Evolutionary conservation across 2,888 invertebrate species (phyloP).

Genomic region (Heterodera filipjevi): DNA sequence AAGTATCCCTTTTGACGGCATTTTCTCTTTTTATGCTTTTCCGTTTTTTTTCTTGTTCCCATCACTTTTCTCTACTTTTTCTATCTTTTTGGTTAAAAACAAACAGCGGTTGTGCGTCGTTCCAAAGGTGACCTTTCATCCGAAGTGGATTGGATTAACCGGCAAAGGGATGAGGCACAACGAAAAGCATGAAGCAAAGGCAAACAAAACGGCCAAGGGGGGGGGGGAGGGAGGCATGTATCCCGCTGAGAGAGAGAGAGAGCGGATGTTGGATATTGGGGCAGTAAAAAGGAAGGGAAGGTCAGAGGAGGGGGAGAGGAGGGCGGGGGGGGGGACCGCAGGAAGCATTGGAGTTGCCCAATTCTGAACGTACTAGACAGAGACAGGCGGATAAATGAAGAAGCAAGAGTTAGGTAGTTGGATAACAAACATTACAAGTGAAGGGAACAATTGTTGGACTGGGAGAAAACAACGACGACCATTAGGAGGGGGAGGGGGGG

Average conservation of each 20-base stretch:
- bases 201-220: not conserved
- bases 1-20: not conserved
- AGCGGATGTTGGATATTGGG: not conserved
- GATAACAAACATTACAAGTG: no score
- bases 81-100: slow-evolving; percentile 7
- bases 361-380: not conserved
- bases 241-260: not conserved
- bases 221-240: not conserved
- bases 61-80: not conserved
- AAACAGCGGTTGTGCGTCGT: not conserved
- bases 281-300: not conserved
- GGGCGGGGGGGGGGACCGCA: not conserved
- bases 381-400: no score
- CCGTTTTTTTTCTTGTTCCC: not conserved
- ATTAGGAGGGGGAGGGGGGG: no score
- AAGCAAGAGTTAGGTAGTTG: no score
- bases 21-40: not conserved
- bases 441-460: no score
- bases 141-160: slow-evolving; percentile 21
- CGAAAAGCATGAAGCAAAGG: not conserved
- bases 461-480: no score
- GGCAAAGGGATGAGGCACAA: not conserved
- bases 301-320: not conserved
- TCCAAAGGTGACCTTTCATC: slow-evolving; percentile 5
- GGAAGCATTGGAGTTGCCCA: not conserved